These are phyloP conservation scores for Gymnorhina tibicen DNA, from an alignment of 2,113 vertebrate species.

Conservation along the genomic window DNA sequence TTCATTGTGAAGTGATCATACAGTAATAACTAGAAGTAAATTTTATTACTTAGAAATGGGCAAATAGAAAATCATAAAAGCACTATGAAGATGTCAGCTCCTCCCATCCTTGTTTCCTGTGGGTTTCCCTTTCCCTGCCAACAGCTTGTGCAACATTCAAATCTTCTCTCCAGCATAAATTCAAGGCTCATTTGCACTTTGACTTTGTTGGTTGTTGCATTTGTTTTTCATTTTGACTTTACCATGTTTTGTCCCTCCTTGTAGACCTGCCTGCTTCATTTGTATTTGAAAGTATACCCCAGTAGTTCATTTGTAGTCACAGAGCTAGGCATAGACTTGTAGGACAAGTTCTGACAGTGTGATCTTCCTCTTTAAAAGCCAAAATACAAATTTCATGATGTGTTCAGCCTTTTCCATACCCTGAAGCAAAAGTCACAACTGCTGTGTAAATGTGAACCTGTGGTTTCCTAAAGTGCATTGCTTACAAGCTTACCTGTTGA, in stretches of 20 bases:
- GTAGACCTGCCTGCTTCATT: not conserved
- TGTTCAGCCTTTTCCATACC: slow-evolving; percentile 52
- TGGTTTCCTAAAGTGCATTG: slow-evolving; percentile 25
- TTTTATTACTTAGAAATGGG: slow-evolving; percentile 65
- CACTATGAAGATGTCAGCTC: slow-evolving; percentile 58
- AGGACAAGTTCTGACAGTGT: slow-evolving; percentile 11
- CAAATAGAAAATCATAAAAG: slow-evolving; percentile 65
- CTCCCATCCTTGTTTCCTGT: slow-evolving; percentile 3
- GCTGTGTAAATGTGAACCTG: slow-evolving; percentile 54
- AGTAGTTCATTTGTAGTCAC: slow-evolving; percentile 8
- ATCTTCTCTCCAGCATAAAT: slow-evolving; percentile 42
- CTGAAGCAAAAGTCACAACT: slow-evolving; percentile 57
- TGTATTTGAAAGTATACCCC: not conserved
- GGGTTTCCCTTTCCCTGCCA: slow-evolving; percentile 15
- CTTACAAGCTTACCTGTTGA: not conserved
- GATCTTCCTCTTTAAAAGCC: slow-evolving; percentile 44
- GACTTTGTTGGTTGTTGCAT: slow-evolving; percentile 28
- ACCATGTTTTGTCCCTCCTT: not conserved
- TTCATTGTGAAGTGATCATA: slow-evolving; percentile 69
- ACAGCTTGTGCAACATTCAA: slow-evolving; percentile 37
- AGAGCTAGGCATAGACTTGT: not conserved
- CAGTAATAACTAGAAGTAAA: slow-evolving; percentile 63
- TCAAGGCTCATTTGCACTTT: slow-evolving; percentile 52
- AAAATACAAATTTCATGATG: slow-evolving; percentile 50
- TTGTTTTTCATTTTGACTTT: slow-evolving; percentile 10